A percentile compares a stretch with the other conserved stretches of the same genome.
Evolutionary conservation across 2,888 invertebrate species (phyloP).

Genomic region (Cantharis nigra): DNA sequence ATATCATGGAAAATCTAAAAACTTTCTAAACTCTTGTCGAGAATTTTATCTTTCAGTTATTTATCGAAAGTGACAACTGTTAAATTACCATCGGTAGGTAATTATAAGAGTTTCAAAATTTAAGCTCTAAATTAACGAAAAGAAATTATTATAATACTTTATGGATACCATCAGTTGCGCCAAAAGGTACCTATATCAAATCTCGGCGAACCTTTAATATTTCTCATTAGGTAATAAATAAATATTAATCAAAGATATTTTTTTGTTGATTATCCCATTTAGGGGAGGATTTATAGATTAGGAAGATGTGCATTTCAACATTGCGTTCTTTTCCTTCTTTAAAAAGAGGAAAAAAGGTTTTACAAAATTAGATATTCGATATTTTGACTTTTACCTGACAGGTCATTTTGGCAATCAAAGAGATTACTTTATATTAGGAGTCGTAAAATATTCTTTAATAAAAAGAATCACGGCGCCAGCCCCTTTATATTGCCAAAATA

Average conservation of each 20-base stretch:
- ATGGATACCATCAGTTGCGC: neutral
- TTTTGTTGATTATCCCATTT: too few species aligned
- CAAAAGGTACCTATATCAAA: neutral
- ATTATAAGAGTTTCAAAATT: neutral
- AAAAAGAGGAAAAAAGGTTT: too few species aligned
- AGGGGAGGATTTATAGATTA: too few species aligned
- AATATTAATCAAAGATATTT: too few species aligned
- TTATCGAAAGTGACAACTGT: neutral
- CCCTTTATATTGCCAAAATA: neutral
- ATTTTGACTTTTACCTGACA: neutral
- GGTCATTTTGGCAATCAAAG: neutral
- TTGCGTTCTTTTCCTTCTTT: too few species aligned
- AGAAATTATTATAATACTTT: neutral
- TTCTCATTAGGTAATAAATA: too few species aligned
- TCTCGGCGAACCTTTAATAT: too few species aligned
- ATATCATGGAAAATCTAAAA: conserved; percentile 18
- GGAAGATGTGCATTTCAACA: too few species aligned
- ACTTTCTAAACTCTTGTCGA: conserved; percentile 24
- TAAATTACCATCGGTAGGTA: neutral
- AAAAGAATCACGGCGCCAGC: neutral
- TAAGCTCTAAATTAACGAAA: neutral
- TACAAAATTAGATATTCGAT: too few species aligned
- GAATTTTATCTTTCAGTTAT: conserved; percentile 6
- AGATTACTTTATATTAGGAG: neutral
- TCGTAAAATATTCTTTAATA: neutral